Evolutionary conservation across 2,797 vertebrate genomes (phyloP).

Genomic region (Siniperca obscura): DNA sequence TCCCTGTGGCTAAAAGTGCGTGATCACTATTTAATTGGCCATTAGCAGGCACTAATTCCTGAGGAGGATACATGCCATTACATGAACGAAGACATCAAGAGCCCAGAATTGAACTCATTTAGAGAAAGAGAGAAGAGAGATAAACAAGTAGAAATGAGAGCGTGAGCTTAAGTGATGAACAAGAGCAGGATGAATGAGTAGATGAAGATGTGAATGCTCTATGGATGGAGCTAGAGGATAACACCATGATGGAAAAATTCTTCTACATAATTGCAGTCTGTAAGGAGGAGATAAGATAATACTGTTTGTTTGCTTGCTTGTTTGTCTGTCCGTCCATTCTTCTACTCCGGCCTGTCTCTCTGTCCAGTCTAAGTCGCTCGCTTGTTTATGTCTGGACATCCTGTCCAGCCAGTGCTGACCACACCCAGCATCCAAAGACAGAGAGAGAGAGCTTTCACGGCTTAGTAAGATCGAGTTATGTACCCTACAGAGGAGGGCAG

Average conservation of each 20-base stretch:
- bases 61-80: conserved; percentile 45
- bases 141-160: conserved; percentile 40
- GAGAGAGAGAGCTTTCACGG: conserved; percentile 55
- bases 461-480: conserved; percentile 64
- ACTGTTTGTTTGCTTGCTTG: conserved; percentile 52
- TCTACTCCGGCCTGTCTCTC: conserved; percentile 12
- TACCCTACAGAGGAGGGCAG: conserved; percentile 7
- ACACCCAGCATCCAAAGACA: conserved; percentile 68
- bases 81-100: conserved; percentile 44
- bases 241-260: conserved; percentile 29
- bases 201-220: conserved; percentile 25
- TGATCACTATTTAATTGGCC: conserved; percentile 56
- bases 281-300: conserved; percentile 47
- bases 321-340: conserved; percentile 35
- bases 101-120: conserved; percentile 37
- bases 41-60: conserved; percentile 67
- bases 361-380: conserved; percentile 22
- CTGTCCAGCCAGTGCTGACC: conserved; percentile 62
- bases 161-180: conserved; percentile 28
- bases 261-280: conserved; percentile 33
- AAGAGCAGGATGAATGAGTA: conserved; percentile 21
- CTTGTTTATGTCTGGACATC: conserved; percentile 73
- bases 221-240: conserved; percentile 8
- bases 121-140: conserved; percentile 37
- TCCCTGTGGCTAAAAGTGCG: conserved; percentile 61